Evolutionary conservation across 2,113 vertebrate genomes (phyloP), one percentile per base, ranked within the genome.

Genomic region (Neomonachus schauinslandi): DNA sequence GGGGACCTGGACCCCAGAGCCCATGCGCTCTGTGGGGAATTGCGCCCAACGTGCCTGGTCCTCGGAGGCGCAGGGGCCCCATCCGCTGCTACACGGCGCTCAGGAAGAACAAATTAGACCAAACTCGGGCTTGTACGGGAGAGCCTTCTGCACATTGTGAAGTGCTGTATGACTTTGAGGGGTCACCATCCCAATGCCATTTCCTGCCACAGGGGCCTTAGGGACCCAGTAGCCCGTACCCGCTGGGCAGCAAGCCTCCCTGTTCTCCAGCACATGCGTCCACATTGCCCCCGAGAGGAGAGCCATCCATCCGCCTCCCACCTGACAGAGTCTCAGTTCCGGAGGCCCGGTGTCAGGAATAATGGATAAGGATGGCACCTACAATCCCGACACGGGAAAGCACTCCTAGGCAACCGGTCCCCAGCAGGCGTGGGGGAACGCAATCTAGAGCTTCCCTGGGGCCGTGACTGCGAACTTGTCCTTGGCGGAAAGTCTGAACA

Each of bases 61-160:
- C 67, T n/a, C 18, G 7, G 51, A 59, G 85, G 33, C 61, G 18
- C 1, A 2, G 33, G n/a, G 1, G 7, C 7, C 53, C 76, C 2
- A 0, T 42, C 33, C 0, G 26, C 39, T 10, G 31, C 46, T 9
- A 51, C 26, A 77, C 7, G 55, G 24, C 0, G 46, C 93, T 81
- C 55, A 12, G 6, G 33, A 91, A 63, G 63, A 46, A 57, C 46
- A 46, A 46, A 46, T 12, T 5, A 46, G 49, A 69, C 31, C 51
- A 42, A 26, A n/a, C 4, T 24, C 3, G 7, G 4, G 5, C 2
- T 36, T 2, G 15, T 39, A 19, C 0, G 0, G 6, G 15, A 59
- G 36, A 57, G 71, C 28, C 15, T 36, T 53, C 1, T 42, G 76
- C 21, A 65, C 55, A 4, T 57, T 16, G 5, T 6, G 2, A 69